Evolutionary conservation across 2,113 vertebrate species (phyloP), one percentile per base, ranked within the genome.

Genomic region (Sorex araneus): DNA sequence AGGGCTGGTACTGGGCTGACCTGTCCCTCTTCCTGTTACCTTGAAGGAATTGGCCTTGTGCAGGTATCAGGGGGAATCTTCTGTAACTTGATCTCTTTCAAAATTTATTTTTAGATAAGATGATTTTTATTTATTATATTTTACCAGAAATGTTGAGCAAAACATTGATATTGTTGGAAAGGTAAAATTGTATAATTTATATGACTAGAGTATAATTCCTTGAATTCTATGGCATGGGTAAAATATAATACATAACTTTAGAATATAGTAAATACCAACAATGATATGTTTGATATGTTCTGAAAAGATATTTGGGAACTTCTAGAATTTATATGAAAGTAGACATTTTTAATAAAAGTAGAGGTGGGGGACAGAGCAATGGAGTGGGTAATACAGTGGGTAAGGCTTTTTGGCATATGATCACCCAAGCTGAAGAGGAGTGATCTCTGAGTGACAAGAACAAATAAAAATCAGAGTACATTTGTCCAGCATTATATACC

Each of bases 71-170:
- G 47, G 47, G 13, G 47, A 50, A 13, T 50, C 47, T 50, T 50
- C 47, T 50, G 13, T 50, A 50, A 7, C 47, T 50, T 50, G 13
- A 12, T 50, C 60, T 63, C 18, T 9, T 63, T 63, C 19, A 23
- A 50, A 9, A 50, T 13, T 63, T 60, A 21, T 21, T 28, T 86
- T 18, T 67, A 57, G 30, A 84, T 60, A 95, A 92, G 21, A 95
- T 71, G 9, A n/a, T 85, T 10, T 76, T 21, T 79, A 13, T 27
- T 92, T 67, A 90, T 84, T 84, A 63, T 3, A 63, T 77, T 64
- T 84, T 47, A 50, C 73, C n/a, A 43, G 21, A 94, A 85, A 73
- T 78, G 27, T 3, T 87, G 47, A 95, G 73, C 67, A 91, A 91
- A 21, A 12, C 36, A 94, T 93, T 73, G 57, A 5, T 63, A 74